Percentiles rank a stretch among this genome's conserved stretches.
Conservation (phyloP, 2,888 invertebrate genomes). For the Scelioninae gen. 1 region DNA sequence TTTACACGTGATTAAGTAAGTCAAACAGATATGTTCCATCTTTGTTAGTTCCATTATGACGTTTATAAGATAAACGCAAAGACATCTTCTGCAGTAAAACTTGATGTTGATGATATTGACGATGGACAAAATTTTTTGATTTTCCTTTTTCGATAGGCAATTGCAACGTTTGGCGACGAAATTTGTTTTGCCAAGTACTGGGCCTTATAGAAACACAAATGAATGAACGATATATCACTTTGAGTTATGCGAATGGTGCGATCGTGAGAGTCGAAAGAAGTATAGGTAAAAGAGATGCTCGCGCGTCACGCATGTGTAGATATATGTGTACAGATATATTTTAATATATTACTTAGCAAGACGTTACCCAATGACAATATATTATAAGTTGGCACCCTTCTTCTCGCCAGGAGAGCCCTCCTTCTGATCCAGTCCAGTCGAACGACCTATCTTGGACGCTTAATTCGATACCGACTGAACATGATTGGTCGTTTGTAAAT, state of each 20-base stretch:
- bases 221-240: constrained; percentile 58
- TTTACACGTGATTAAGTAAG: too few species aligned
- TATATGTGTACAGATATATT: constrained; percentile 67
- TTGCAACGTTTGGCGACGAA: not conserved
- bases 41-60: too few species aligned
- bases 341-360: constrained; percentile 78
- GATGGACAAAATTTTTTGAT: too few species aligned
- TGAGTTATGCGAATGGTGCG: constrained; percentile 52
- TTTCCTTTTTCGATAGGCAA: too few species aligned
- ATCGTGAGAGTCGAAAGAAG: constrained; percentile 51
- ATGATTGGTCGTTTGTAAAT: constrained; percentile 60
- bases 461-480: constrained; percentile 51
- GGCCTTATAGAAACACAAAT: constrained; percentile 53
- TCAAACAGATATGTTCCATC: too few species aligned
- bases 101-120: too few species aligned
- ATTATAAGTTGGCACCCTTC: constrained; percentile 77
- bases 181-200: constrained; percentile 5
- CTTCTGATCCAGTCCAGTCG: constrained; percentile 66
- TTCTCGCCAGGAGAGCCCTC: constrained; percentile 62
- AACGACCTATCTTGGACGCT: constrained; percentile 35
- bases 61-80: too few species aligned
- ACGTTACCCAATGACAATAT: constrained; percentile 80
- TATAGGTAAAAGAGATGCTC: constrained; percentile 48
- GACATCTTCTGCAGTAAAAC: too few species aligned
- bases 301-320: constrained; percentile 69